Conservation (phyloP, 2,113 vertebrate genomes). For the Alectura lathami region DNA sequence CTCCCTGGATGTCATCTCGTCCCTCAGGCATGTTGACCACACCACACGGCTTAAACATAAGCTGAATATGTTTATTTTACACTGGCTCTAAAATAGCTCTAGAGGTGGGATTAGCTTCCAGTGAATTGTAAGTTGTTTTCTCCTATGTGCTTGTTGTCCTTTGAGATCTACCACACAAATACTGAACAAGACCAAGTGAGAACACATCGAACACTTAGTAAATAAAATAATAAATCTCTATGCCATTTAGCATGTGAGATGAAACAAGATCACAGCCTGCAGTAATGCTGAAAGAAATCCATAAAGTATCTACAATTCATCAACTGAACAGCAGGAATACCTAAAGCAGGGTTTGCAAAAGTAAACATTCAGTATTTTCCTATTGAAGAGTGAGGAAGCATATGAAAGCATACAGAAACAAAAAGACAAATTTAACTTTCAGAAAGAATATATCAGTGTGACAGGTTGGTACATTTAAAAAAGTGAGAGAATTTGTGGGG, state of each 20-base stretch:
- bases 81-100: background rate
- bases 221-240: conserved; percentile 6
- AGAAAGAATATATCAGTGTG: conserved; percentile 11
- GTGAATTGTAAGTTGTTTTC: background rate
- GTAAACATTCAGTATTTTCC: conserved; percentile 45
- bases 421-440: conserved; percentile 7
- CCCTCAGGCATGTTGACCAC: too few relatives aligned
- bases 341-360: conserved; percentile 35
- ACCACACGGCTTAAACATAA: too few relatives aligned
- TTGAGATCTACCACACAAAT: background rate
- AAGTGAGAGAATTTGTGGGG: conserved; percentile 19
- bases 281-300: background rate
- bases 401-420: background rate
- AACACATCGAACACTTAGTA: background rate
- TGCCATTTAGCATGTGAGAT: conserved; percentile 1
- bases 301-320: conserved; percentile 55
- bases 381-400: background rate
- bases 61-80: background rate
- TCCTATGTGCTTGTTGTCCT: background rate
- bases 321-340: conserved; percentile 21
- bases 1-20: too few relatives aligned
- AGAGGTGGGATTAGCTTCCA: background rate
- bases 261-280: background rate
- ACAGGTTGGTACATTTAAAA: conserved; percentile 46
- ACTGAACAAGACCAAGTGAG: background rate